A percentile compares a stretch with the other conserved stretches of the same genome.
These are phyloP conservation scores for Acanthis flammea DNA, from an alignment of 2,797 vertebrate species.

Conservation along the genomic window DNA sequence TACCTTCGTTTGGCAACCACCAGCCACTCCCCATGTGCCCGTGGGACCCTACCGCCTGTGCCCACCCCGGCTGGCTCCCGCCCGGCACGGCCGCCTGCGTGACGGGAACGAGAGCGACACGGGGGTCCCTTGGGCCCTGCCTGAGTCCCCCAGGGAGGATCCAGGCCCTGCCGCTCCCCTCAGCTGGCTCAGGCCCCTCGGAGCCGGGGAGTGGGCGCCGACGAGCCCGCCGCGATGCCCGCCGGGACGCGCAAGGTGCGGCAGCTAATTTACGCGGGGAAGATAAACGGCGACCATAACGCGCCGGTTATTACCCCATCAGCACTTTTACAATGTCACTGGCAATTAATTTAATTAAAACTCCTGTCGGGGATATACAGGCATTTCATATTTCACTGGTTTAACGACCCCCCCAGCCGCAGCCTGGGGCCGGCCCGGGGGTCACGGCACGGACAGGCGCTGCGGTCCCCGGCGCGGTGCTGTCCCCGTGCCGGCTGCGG, in stretches of 20 bases:
- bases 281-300: conserved; percentile 84
- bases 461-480: background rate
- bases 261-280: conserved; percentile 78
- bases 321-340: conserved; percentile 87
- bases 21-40: background rate
- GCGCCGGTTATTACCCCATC: conserved; percentile 89
- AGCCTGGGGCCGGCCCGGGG: background rate
- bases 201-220: accelerated
- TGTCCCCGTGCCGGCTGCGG: background rate
- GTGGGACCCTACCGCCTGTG: background rate
- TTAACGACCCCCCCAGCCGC: conserved; percentile 74
- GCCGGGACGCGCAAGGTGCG: conserved; percentile 34
- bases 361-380: conserved; percentile 83
- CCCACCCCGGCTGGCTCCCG: background rate
- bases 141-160: background rate
- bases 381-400: conserved; percentile 86
- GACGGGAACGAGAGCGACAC: accelerated
- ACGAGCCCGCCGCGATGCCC: background rate
- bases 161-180: background rate
- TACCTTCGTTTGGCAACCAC: conserved; percentile 29
- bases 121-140: background rate
- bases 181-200: background rate
- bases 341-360: conserved; percentile 98
- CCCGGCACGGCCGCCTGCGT: background rate
- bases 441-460: background rate